Conservation (phyloP, 2,888 invertebrate genomes). For the Myopa tessellatipennis region DNA sequence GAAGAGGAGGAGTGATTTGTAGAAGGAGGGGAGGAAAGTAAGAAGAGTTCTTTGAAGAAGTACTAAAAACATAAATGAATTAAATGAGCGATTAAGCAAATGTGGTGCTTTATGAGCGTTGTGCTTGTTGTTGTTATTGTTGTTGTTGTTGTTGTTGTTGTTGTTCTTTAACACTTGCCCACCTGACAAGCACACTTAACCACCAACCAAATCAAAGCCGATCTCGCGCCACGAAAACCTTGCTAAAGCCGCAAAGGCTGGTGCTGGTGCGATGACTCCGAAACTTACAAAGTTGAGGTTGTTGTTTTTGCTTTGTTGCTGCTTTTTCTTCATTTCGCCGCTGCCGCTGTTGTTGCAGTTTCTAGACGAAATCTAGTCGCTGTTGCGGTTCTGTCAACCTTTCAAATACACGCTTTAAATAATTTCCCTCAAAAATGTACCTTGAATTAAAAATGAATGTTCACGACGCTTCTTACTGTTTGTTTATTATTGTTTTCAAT, state of each 20-base stretch:
- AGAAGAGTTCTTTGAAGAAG: neutral
- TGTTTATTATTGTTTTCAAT: neutral
- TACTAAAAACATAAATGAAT: neutral
- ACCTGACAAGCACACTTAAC: too few relatives aligned
- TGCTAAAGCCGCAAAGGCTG: neutral
- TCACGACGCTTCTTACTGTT: neutral
- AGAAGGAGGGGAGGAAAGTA: neutral
- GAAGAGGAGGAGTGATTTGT: neutral
- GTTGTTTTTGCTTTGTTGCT: neutral
- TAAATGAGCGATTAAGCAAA: neutral
- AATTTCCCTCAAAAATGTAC: neutral
- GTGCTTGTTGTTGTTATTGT: neutral
- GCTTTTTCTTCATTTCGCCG: neutral
- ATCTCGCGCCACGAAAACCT: neutral
- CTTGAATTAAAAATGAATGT: neutral
- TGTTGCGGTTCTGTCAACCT: neutral
- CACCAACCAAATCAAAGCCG: neutral
- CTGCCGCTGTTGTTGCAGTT: too few relatives aligned
- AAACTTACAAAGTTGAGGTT: neutral
- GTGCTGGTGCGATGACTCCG: too few relatives aligned
- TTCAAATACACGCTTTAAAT: neutral
- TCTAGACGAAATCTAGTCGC: neutral
- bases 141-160: slow-evolving; percentile 25
- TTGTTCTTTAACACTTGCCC: neutral
- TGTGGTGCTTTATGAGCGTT: neutral